Evolutionary conservation across 2,113 vertebrate genomes (phyloP).

Genomic region (Trichomycterus rosablanca): DNA sequence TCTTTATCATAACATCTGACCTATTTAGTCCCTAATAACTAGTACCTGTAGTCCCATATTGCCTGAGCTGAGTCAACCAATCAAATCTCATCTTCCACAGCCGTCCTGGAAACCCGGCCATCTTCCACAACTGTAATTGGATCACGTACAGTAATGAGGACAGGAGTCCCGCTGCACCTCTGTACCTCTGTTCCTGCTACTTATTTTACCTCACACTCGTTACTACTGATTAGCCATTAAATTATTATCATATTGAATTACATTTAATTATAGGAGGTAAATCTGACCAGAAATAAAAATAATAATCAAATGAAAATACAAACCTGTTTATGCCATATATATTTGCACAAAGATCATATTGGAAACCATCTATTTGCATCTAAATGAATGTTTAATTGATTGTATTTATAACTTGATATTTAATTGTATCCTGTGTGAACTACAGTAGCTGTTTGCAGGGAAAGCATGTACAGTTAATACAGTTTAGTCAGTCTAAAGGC

Average conservation of each 20-base stretch:
- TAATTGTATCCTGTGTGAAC: no score
- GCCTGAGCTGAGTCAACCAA: constrained; percentile 26
- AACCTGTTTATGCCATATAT: no score
- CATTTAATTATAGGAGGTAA: no score
- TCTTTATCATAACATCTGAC: constrained; percentile 1
- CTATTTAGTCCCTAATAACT: constrained; percentile 17
- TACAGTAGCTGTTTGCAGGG: no score
- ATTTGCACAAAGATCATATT: no score
- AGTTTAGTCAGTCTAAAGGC: not conserved
- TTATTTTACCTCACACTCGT: constrained; percentile 52
- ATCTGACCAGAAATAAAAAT: no score
- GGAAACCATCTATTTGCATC: no score
- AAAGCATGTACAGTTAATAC: constrained; percentile 8
- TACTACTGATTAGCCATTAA: not conserved
- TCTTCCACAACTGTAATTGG: no score
- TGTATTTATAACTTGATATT: no score
- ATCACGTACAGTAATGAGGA: constrained; percentile 52
- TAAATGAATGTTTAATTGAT: no score
- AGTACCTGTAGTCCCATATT: constrained; percentile 1
- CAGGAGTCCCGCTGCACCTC: constrained; percentile 44
- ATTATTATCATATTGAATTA: not conserved
- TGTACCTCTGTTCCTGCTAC: no score
- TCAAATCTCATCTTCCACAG: constrained; percentile 20
- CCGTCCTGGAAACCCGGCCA: constrained; percentile 58
- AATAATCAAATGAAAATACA: no score